Percentiles rank a stretch among this genome's conserved stretches.
phyloP scores from a whole-genome alignment of 2,113 vertebrate species.

The Phycodurus eques region DNA sequence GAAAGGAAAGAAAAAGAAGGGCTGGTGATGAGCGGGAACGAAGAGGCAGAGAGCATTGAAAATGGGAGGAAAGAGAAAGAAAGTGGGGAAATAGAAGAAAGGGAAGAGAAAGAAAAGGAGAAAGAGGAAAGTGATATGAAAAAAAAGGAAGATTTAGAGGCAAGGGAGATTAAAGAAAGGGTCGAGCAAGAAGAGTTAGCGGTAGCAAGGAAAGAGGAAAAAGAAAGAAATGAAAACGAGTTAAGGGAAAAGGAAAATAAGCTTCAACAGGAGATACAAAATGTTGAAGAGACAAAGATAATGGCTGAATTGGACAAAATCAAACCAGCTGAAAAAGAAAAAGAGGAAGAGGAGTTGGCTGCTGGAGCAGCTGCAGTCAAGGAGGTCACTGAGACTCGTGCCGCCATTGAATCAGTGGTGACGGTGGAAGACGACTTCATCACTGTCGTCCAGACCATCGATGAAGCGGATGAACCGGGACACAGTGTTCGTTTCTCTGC shows the following conservation, averaged over 20 bases:
- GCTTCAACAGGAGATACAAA: conserved; percentile 4
- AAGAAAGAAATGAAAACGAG: conserved; percentile 8
- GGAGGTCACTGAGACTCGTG: conserved; percentile 72
- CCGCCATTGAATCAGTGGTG: conserved; percentile 91
- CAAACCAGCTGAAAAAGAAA: conserved; percentile 7
- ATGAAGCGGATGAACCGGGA: conserved; percentile 85
- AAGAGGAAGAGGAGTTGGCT: conserved; percentile 28
- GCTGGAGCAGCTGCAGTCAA: conserved; percentile 46
- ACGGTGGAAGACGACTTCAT: conserved; percentile 98
- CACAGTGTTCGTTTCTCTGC: conserved; percentile 93
- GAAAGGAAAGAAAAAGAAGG: neutral
- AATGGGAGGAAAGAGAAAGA: conserved; percentile 14
- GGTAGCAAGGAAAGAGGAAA: conserved; percentile 1
- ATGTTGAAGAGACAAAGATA: conserved; percentile 7
- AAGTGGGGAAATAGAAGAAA: conserved; percentile 15
- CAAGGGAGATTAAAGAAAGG: conserved; percentile 11
- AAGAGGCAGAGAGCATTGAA: conserved; percentile 16
- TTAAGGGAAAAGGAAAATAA: conserved; percentile 6
- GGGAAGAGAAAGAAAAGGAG: conserved; percentile 10
- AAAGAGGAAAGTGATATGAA: conserved; percentile 17
- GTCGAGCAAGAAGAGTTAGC: conserved; percentile 2
- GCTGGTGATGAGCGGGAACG: neutral
- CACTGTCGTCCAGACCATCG: conserved; percentile 93
- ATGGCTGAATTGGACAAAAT: neutral
- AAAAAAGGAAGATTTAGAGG: conserved; percentile 9